A percentile compares a stretch with the other conserved stretches of the same genome.
phyloP scores from a whole-genome alignment of 2,797 vertebrate genomes.

The Sebastes itinus region DNA sequence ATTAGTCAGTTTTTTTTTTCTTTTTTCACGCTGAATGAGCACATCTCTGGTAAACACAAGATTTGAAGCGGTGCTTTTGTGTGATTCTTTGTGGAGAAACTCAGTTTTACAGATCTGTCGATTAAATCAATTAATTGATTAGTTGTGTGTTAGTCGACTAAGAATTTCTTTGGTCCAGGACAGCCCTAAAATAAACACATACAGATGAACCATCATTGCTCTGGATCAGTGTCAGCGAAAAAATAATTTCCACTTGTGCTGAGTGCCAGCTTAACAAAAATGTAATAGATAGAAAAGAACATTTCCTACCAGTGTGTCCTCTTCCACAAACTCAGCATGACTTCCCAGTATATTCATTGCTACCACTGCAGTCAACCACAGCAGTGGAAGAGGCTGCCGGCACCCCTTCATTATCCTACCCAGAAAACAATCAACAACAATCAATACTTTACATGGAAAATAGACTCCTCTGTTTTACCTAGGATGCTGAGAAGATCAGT shows the following conservation, averaged over 20 bases:
- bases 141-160: no score
- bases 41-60: no score
- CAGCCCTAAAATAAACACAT: neutral
- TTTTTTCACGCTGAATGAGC: no score
- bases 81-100: no score
- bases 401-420: conserved; percentile 33
- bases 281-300: neutral
- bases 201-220: neutral
- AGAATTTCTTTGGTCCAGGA: no score
- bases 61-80: no score
- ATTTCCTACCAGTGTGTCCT: conserved; percentile 1
- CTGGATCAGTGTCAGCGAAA: neutral
- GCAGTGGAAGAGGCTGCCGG: conserved; percentile 4
- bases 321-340: neutral
- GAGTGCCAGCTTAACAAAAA: neutral
- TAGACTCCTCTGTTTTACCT: neutral
- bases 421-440: neutral
- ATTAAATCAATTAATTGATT: no score
- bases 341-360: neutral
- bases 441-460: neutral
- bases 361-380: conserved; percentile 21
- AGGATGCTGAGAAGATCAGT: neutral
- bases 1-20: no score
- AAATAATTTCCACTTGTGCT: neutral
- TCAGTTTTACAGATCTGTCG: no score